These are phyloP conservation scores for Nannospalax galili DNA, from an alignment of 2,113 vertebrate genomes.

Conservation along the genomic window DNA sequence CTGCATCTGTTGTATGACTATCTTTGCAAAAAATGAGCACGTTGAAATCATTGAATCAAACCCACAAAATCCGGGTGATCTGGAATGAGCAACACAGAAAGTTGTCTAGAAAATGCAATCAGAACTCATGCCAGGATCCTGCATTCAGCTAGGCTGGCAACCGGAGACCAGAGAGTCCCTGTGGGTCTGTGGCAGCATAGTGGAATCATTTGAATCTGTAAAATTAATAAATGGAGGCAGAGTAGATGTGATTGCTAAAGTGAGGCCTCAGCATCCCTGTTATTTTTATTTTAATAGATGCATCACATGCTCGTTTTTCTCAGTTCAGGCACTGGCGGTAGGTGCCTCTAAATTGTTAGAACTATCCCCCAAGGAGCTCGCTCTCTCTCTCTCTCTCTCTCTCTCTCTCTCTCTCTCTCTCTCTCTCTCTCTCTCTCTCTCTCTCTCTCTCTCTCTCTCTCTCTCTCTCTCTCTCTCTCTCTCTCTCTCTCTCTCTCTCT, in stretches of 20 bases:
- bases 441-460: no score
- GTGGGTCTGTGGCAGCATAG: not conserved
- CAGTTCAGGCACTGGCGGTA: not conserved
- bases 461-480: no score
- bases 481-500: not conserved
- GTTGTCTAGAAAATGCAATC: not conserved
- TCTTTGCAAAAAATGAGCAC: not conserved
- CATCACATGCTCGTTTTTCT: not conserved
- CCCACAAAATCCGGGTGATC: not conserved
- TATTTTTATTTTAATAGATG: not conserved
- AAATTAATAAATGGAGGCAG: slow-evolving; percentile 5
- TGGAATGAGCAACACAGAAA: not conserved
- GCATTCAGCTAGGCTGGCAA: not conserved
- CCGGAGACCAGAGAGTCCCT: not conserved
- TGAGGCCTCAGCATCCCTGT: not conserved
- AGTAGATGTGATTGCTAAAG: slow-evolving; percentile 35
- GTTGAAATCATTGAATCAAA: not conserved
- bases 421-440: not conserved
- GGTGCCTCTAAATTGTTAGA: not conserved
- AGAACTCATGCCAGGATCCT: not conserved
- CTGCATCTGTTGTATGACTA: not conserved
- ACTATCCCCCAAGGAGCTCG: not conserved
- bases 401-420: no score
- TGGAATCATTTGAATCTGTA: not conserved
- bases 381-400: no score